phyloP scores from a whole-genome alignment of 2,888 invertebrate genomes.

The Schizotus pectinicornis region DNA sequence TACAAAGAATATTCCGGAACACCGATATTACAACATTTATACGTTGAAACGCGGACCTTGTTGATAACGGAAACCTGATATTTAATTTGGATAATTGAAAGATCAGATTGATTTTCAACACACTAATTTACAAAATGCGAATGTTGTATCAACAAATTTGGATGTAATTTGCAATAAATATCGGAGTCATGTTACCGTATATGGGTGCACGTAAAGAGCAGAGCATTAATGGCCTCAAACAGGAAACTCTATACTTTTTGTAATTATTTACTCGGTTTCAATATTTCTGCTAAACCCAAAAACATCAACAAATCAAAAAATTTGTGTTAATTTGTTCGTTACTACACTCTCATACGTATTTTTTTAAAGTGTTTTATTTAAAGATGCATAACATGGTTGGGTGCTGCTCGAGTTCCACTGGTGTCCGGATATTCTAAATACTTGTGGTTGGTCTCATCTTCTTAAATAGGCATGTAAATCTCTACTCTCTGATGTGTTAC shows the following conservation, averaged over 20 bases:
- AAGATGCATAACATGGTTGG: no score
- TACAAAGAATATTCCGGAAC: neutral
- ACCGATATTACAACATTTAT: no score
- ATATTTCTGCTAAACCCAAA: no score
- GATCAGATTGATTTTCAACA: conserved; percentile 19
- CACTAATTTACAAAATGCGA: conserved; percentile 22
- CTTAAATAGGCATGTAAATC: neutral
- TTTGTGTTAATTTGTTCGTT: no score
- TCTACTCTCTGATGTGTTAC: conserved; percentile 8
- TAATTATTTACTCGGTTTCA: neutral
- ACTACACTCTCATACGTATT: no score
- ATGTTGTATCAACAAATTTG: conserved; percentile 20
- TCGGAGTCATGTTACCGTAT: conserved; percentile 14
- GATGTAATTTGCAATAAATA: conserved; percentile 18
- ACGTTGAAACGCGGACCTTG: neutral
- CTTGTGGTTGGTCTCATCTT: no score
- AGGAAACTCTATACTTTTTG: conserved; percentile 3
- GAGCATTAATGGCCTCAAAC: neutral
- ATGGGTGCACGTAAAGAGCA: no score
- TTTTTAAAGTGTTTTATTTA: no score
- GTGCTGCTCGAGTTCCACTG: no score
- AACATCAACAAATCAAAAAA: no score
- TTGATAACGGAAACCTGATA: conserved; percentile 9
- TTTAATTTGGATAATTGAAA: conserved; percentile 23
- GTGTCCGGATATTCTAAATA: no score